phyloP scores from a whole-genome alignment of 64 coral and sea anemone species.

The Trachythela sp. region DNA sequence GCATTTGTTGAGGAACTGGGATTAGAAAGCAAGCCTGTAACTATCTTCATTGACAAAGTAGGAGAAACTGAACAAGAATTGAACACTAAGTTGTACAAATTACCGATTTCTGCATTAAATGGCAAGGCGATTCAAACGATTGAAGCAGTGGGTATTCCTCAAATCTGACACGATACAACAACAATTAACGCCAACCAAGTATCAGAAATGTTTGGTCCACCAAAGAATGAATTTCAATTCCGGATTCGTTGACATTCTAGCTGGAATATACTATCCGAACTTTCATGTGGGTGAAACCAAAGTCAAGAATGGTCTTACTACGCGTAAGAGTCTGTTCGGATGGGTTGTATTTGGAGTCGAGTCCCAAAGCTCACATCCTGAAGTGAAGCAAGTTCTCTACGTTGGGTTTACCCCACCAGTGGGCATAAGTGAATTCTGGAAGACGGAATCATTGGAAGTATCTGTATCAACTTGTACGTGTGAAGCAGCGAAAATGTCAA shows the following conservation, averaged over 20 bases:
- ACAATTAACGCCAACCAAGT: conserved; percentile 23
- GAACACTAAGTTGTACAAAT: conserved; percentile 32
- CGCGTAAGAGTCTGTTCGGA: neutral
- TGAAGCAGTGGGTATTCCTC: conserved; percentile 36
- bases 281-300: conserved; percentile 22
- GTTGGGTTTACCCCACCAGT: conserved; percentile 8
- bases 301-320: neutral
- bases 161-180: conserved; percentile 32
- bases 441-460: conserved; percentile 28
- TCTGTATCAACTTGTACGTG: neutral
- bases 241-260: conserved; percentile 22
- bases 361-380: neutral
- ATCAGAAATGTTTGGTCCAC: conserved; percentile 17
- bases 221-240: conserved; percentile 26
- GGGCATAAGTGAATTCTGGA: conserved; percentile 35
- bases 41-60: conserved; percentile 12
- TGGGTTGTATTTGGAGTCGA: conserved; percentile 18
- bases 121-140: conserved; percentile 5
- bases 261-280: conserved; percentile 32
- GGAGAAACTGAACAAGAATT: conserved; percentile 8
- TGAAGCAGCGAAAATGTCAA: neutral
- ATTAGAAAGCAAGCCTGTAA: conserved; percentile 3
- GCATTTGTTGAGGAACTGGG: neutral
- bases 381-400: neutral
- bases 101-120: conserved; percentile 1